Conservation (phyloP, 2,797 vertebrate genomes). For the Heteromormyrus szaboi region DNA sequence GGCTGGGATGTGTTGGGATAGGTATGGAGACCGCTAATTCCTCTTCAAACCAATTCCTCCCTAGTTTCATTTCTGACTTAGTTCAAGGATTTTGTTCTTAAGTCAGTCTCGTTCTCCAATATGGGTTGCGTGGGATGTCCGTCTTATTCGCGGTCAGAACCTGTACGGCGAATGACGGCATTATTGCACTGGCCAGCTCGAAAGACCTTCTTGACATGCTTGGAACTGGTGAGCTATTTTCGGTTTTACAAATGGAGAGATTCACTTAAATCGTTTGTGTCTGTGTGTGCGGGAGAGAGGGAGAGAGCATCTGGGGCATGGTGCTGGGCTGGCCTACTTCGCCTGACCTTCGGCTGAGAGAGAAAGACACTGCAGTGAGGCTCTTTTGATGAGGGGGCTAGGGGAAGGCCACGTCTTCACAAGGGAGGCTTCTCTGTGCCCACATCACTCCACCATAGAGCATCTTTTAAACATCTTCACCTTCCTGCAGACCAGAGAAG, state of each 20-base stretch:
- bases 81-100: not conserved
- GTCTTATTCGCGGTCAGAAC: not conserved
- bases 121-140: not conserved
- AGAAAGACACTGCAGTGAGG: constrained; percentile 38
- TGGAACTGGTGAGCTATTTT: not conserved
- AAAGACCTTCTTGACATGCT: not conserved
- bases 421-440: constrained; percentile 18
- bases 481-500: not conserved
- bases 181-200: too few relatives aligned
- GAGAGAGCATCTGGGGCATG: constrained; percentile 35
- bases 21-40: not conserved
- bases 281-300: constrained; percentile 15
- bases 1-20: not conserved
- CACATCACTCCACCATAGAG: constrained; percentile 8
- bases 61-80: not conserved
- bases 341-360: constrained; percentile 33
- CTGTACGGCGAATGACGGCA: not conserved
- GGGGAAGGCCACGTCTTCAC: constrained; percentile 17
- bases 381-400: not conserved
- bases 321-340: constrained; percentile 49
- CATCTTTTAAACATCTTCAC: not conserved
- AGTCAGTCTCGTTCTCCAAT: constrained; percentile 5
- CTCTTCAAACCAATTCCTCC: not conserved
- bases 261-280: not conserved
- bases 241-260: not conserved